Percentiles rank a stretch among this genome's conserved stretches.
phyloP scores from a whole-genome alignment of 2,888 invertebrate genomes.

The Drosophila planitibia region DNA sequence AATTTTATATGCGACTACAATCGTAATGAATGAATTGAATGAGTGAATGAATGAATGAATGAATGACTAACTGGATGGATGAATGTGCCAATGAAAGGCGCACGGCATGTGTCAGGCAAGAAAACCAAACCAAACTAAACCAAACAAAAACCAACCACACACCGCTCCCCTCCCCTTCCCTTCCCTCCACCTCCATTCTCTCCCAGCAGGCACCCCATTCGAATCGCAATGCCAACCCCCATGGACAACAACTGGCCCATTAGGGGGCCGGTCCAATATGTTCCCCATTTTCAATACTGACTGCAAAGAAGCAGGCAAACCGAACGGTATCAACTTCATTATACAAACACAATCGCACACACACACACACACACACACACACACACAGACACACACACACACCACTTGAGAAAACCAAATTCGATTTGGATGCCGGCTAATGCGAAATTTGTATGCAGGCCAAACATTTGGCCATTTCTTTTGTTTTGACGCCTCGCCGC shows the following conservation, averaged over 20 bases:
- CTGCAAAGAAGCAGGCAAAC: neutral
- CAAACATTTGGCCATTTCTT: conserved; percentile 71
- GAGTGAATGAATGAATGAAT: conserved; percentile 14
- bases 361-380: conserved; percentile 3
- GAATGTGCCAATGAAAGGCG: conserved; percentile 36
- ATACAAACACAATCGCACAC: conserved; percentile 2
- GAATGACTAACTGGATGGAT: conserved; percentile 14
- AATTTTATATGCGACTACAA: conserved; percentile 64
- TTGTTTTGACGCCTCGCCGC: conserved; percentile 55
- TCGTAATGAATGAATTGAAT: conserved; percentile 34
- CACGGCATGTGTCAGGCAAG: conserved; percentile 22
- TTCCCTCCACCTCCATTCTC: neutral
- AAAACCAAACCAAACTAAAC: neutral
- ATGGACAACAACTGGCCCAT: conserved; percentile 19
- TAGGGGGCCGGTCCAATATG: conserved; percentile 54
- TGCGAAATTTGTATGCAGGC: conserved; percentile 77
- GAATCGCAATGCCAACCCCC: neutral
- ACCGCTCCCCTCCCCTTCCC: neutral
- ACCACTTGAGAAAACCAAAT: conserved; percentile 26
- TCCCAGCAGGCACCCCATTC: neutral
- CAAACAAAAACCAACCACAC: neutral
- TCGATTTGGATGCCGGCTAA: conserved; percentile 64
- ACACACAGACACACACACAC: neutral
- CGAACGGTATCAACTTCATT: conserved; percentile 50
- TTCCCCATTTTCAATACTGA: conserved; percentile 59